A percentile compares a stretch with the other conserved stretches of the same genome.
phyloP scores from a whole-genome alignment of 1,140 invertebrate species.

The Drosophila biarmipes region DNA sequence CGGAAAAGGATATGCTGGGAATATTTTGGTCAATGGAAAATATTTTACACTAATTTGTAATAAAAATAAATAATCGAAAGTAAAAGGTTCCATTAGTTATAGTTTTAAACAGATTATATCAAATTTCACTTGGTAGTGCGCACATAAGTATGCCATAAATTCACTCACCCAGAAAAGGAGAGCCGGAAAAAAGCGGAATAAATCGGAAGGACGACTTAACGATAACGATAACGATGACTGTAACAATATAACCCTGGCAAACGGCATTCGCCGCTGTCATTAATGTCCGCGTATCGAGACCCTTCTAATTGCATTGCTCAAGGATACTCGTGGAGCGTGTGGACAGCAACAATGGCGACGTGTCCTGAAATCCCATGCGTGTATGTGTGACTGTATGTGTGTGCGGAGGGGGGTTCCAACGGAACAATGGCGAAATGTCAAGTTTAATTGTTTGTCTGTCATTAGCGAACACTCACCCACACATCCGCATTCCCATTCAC shows the following conservation, averaged over 20 bases:
- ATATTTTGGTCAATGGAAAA: too few relatives aligned
- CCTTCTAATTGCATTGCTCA: slow-evolving; percentile 72
- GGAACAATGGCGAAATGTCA: slow-evolving; percentile 73
- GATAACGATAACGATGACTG: slow-evolving; percentile 6
- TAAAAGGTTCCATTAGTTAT: not conserved
- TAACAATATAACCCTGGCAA: slow-evolving; percentile 17
- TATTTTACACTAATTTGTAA: too few relatives aligned
- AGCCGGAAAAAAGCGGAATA: not conserved
- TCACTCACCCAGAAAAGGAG: not conserved
- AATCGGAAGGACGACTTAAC: slow-evolving; percentile 12
- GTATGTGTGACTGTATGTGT: slow-evolving; percentile 8
- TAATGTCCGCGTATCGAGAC: slow-evolving; percentile 49
- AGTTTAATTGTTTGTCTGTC: slow-evolving; percentile 81
- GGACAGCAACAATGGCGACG: slow-evolving; percentile 41
- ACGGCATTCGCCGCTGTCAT: slow-evolving; percentile 32
- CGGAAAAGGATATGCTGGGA: too few relatives aligned
- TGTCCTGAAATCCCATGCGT: slow-evolving; percentile 4
- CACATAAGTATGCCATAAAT: slow-evolving; percentile 24
- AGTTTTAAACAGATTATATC: not conserved
- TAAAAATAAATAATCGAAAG: too few relatives aligned
- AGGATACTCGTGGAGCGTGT: slow-evolving; percentile 54
- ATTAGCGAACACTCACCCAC: slow-evolving; percentile 52
- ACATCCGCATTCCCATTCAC: not conserved
- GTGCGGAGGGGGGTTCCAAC: not conserved
- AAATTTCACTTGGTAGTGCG: not conserved